Conservation (phyloP, 1,140 invertebrate genomes). For the Doryteuthis pealeii region DNA sequence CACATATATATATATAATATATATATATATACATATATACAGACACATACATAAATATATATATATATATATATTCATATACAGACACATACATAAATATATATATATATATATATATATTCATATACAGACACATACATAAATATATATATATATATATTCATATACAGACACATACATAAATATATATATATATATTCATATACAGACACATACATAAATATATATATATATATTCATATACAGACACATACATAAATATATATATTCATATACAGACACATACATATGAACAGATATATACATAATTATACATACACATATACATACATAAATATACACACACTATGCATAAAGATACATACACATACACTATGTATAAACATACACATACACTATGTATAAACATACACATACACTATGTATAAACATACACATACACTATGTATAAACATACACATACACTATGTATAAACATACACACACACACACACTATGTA, state of each 20-base stretch:
- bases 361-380: too few relatives aligned
- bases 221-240: constrained; percentile 1
- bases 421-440: too few relatives aligned
- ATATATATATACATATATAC: constrained; percentile 1
- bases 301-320: neutral
- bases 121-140: too few relatives aligned
- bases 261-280: neutral
- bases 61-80: too few relatives aligned
- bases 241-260: neutral
- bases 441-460: too few relatives aligned
- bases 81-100: too few relatives aligned
- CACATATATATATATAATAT: constrained; percentile 1
- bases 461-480: neutral
- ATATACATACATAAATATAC: neutral
- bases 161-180: neutral
- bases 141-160: constrained; percentile 2
- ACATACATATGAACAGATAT: neutral
- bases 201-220: too few relatives aligned
- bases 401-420: too few relatives aligned
- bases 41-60: too few relatives aligned
- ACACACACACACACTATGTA: neutral
- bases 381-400: too few relatives aligned
- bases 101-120: constrained; percentile 8
- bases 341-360: neutral
- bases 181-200: too few relatives aligned